Evolutionary conservation across 2,113 vertebrate species (phyloP).

Genomic region (Hypomesus transpacificus): DNA sequence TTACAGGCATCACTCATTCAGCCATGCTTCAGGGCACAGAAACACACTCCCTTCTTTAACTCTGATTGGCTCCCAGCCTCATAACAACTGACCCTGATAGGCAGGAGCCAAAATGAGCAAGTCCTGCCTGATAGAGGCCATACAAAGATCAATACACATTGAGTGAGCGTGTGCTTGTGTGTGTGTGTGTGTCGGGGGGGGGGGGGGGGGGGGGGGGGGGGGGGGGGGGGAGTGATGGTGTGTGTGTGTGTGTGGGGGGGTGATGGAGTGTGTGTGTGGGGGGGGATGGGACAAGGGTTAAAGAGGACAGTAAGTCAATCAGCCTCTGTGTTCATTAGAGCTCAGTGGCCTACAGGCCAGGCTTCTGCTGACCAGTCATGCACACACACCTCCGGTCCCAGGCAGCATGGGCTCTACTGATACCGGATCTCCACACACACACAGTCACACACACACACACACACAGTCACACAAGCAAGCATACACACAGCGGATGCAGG

Average conservation of each 20-base stretch:
- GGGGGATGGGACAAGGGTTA: conserved; percentile 20
- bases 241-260: conserved; percentile 16
- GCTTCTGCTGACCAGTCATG: conserved; percentile 40
- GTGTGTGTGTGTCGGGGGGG: conserved; percentile 17
- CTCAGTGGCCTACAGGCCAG: conserved; percentile 25
- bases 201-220: no score
- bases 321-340: conserved; percentile 47
- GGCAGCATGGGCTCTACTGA: conserved; percentile 43
- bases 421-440: conserved; percentile 41
- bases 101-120: conserved; percentile 55
- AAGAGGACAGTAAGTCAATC: conserved; percentile 41
- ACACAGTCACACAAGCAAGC: conserved; percentile 12
- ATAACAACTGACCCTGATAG: conserved; percentile 20
- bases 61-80: conserved; percentile 14
- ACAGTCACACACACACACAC: conserved; percentile 13
- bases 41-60: neutral
- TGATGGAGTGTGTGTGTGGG: conserved; percentile 11
- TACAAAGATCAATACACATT: conserved; percentile 42
- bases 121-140: conserved; percentile 41
- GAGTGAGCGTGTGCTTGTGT: conserved; percentile 14
- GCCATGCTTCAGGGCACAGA: neutral
- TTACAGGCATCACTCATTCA: neutral
- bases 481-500: conserved; percentile 34
- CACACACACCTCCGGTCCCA: conserved; percentile 47
- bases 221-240: neutral